Percentiles rank a stretch among this genome's conserved stretches.
phyloP scores from a whole-genome alignment of 2,113 vertebrate species.

The Petrocephalus microphthalmus region DNA sequence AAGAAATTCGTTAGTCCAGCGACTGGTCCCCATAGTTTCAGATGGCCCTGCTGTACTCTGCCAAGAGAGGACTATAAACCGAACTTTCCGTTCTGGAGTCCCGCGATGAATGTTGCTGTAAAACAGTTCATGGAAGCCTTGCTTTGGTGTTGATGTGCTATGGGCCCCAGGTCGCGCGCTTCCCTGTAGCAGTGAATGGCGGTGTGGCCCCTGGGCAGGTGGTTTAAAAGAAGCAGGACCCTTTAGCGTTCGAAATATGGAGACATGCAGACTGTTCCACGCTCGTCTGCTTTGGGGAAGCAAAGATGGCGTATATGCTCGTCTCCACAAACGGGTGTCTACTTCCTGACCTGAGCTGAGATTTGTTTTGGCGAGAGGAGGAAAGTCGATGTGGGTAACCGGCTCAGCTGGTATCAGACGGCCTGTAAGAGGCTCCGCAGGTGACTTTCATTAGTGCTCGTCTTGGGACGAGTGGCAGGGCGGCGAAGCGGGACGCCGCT shows the following conservation, averaged over 20 bases:
- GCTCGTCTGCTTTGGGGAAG: not conserved
- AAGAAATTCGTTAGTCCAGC: constrained; percentile 34
- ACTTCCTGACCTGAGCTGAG: not conserved
- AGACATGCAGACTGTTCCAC: not conserved
- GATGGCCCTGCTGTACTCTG: constrained; percentile 39
- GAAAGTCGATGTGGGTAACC: not conserved
- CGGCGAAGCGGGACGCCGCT: not conserved
- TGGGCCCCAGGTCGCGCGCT: no score
- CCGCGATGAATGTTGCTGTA: constrained; percentile 21
- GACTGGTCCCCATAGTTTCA: constrained; percentile 48
- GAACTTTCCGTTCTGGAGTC: constrained; percentile 41
- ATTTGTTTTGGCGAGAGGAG: not conserved
- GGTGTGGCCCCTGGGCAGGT: not conserved
- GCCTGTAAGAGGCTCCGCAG: not conserved
- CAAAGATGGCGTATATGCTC: not conserved
- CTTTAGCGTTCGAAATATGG: not conserved
- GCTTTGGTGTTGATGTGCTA: not conserved
- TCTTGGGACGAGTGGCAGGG: not conserved
- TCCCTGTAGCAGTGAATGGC: not conserved
- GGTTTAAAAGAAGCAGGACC: not conserved
- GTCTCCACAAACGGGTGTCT: not conserved
- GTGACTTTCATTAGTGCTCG: not conserved
- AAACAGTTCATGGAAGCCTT: constrained; percentile 17
- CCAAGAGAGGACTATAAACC: constrained; percentile 36
- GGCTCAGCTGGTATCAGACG: not conserved